A percentile compares a stretch with the other conserved stretches of the same genome.
Evolutionary conservation across 2,888 invertebrate species (phyloP).

Genomic region (Chloroclysta siterata): DNA sequence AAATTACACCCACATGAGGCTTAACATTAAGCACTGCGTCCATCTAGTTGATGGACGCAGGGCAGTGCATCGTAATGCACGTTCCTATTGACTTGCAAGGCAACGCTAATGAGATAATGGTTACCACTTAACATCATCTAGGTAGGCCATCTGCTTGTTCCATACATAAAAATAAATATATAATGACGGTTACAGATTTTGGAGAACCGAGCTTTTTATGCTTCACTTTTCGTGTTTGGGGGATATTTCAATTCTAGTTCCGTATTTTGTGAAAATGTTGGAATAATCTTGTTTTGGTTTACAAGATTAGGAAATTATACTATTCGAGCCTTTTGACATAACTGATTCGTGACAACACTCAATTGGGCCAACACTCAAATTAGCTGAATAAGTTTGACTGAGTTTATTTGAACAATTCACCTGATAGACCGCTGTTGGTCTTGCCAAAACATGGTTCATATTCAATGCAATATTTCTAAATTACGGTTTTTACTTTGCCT

Average conservation of each 20-base stretch:
- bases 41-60: no score
- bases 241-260: conserved; percentile 37
- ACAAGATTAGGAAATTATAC: conserved; percentile 23
- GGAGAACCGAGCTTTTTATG: conserved; percentile 4
- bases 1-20: no score
- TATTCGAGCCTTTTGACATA: conserved; percentile 13
- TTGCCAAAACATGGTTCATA: not conserved
- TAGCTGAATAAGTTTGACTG: conserved; percentile 2
- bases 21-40: no score
- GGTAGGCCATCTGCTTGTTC: no score
- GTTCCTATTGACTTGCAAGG: no score
- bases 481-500: not conserved
- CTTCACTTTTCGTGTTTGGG: conserved; percentile 29
- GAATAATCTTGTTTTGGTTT: conserved; percentile 31
- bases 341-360: conserved; percentile 25
- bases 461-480: not conserved
- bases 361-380: conserved; percentile 7
- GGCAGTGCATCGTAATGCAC: no score
- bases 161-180: no score
- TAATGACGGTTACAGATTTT: not conserved
- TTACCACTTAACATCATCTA: no score
- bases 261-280: conserved; percentile 30
- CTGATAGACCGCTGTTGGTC: not conserved
- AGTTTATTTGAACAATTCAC: not conserved
- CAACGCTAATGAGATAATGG: no score